These are phyloP conservation scores for Caenorhabditis zanzibari DNA, from an alignment of 2,888 invertebrate genomes.

Conservation along the genomic window DNA sequence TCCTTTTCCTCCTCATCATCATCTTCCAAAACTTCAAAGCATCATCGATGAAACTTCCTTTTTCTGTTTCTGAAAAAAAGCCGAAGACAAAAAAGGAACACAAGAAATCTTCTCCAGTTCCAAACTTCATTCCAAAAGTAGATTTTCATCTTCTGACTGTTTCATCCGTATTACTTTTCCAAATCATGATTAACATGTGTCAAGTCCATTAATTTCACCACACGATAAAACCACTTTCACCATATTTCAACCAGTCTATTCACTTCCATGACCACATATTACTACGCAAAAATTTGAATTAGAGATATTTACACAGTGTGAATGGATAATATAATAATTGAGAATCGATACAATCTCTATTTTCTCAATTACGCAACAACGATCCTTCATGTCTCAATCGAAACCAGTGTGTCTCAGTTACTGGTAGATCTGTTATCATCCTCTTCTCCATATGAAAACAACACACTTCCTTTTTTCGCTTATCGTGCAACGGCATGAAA, in stretches of 20 bases:
- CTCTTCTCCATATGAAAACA: conserved; percentile 24
- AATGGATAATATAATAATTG: neutral
- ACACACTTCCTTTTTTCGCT: conserved; percentile 27
- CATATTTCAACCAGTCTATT: conserved; percentile 3
- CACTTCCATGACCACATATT: conserved; percentile 12
- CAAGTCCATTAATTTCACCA: neutral
- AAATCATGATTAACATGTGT: conserved; percentile 6
- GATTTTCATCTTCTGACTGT: neutral
- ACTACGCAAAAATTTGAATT: neutral
- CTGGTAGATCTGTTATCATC: conserved; percentile 57
- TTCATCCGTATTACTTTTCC: neutral
- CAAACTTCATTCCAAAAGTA: neutral
- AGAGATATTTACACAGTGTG: conserved; percentile 15
- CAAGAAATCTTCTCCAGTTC: no score
- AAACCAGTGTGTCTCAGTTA: conserved; percentile 40
- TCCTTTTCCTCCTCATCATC: no score
- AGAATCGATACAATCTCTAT: conserved; percentile 1
- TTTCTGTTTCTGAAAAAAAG: no score
- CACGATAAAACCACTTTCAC: conserved; percentile 18
- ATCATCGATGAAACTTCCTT: no score
- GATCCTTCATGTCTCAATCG: conserved; percentile 25
- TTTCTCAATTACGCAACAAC: conserved; percentile 40
- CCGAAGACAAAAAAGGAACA: no score
- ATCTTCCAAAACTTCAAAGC: no score
- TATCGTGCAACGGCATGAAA: conserved; percentile 52